Base-by-base conservation (phyloP, 2,888 invertebrate genomes). In the Drosophila mimetica region DNA sequence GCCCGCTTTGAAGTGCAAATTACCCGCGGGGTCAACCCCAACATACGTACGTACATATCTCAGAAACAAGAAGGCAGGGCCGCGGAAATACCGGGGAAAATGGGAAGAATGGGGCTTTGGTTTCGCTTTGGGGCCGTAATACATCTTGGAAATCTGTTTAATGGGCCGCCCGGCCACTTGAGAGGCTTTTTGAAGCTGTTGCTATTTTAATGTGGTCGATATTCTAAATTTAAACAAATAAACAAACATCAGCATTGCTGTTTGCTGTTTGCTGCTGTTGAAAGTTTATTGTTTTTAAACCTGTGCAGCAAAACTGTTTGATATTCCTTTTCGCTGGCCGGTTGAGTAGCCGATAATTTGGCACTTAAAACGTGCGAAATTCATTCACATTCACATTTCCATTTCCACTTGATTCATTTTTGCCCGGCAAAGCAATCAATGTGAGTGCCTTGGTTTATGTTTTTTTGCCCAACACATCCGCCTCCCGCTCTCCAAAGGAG, bases 191-290 rank as follows among this genome's bases (percentile, higher is more conserved):
- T n/a, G 79, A 85, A 75, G 86, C 74, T 79, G 77, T 82, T 81
- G 83, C 86, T 81, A 81, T 81, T 81, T 81, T 81, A 85, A 81
- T 81, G 81, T 85, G 81, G 82, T 82, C 87, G 86, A 82, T 87
- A 74, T 82, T 82, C 82, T 82, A 82, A 82, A 85, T 82, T 82
- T 82, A 82, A 82, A 82, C 87, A 82, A 82, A 82, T 87, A 82
- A 82, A 82, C 87, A 82, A 82, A 82, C 76, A 86, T 46, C 20
- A 4, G 25, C 52, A 70, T 34, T 50, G 58, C 36, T 79, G 77
- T 77, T 80, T n/a, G n/a, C n/a, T n/a, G n/a, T n/a, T n/a, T n/a
- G 78, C 58, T 76, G 42, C 42, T 79, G 77, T 77, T 80, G 74
- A 84, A 78, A 81, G 82, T 82, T 82, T 82, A 82, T 82, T 82